Conservation (phyloP, 30 jellyfish, hydroid and myxozoan genomes). For the Pelagia noctiluca region DNA sequence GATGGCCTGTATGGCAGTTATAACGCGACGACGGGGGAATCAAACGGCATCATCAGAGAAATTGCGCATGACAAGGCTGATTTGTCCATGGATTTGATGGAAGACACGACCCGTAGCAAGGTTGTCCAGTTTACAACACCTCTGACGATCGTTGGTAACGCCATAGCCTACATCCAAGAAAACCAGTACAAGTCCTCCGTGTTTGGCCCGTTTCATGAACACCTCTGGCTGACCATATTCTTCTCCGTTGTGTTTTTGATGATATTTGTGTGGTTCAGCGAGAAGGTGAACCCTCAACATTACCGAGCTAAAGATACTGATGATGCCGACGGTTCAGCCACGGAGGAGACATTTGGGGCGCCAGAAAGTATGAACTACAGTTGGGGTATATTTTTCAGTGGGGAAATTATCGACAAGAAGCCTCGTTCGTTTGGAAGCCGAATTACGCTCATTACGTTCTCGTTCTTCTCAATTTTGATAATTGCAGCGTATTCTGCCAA, state of each 20-base stretch:
- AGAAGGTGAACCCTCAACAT: slow-evolving; percentile 44
- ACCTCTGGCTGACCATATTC: slow-evolving; percentile 25
- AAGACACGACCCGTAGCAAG: background rate
- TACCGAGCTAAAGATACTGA: slow-evolving; percentile 16
- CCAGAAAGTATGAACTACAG: slow-evolving; percentile 54
- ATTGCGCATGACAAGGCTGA: slow-evolving; percentile 20
- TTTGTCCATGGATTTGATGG: slow-evolving; percentile 33
- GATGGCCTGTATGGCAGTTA: slow-evolving; percentile 46
- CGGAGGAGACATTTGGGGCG: slow-evolving; percentile 1
- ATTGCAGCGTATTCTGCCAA: slow-evolving; percentile 69
- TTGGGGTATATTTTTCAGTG: slow-evolving; percentile 65
- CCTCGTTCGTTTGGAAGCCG: slow-evolving; percentile 55
- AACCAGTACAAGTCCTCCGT: slow-evolving; percentile 21
- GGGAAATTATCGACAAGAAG: slow-evolving; percentile 65
- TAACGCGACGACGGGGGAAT: slow-evolving; percentile 6
- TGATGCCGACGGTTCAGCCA: background rate
- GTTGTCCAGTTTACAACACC: slow-evolving; percentile 16
- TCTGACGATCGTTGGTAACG: background rate
- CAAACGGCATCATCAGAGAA: slow-evolving; percentile 31
- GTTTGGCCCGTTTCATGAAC: slow-evolving; percentile 53
- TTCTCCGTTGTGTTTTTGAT: slow-evolving; percentile 20
- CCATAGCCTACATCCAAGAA: slow-evolving; percentile 44
- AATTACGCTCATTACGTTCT: slow-evolving; percentile 23
- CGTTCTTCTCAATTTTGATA: slow-evolving; percentile 44
- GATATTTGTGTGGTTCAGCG: slow-evolving; percentile 38